Evolutionary conservation across 2,113 vertebrate species (phyloP).

Genomic region (Leiothrix lutea): DNA sequence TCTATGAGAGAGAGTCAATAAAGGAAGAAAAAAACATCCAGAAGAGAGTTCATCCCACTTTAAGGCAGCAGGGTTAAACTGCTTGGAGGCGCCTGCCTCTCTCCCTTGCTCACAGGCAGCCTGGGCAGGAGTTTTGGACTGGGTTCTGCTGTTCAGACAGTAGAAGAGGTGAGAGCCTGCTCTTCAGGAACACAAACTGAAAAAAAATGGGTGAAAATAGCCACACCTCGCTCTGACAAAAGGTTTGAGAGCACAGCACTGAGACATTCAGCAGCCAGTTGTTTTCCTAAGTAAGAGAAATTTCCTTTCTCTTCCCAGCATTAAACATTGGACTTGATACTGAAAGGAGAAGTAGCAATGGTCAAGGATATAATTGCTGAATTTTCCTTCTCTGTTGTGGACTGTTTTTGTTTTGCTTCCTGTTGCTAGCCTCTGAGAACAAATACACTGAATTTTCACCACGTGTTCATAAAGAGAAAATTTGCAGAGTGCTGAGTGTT

Average conservation of each 20-base stretch:
- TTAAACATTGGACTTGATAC: neutral
- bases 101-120: neutral
- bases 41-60: neutral
- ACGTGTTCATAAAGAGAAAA: neutral
- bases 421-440: neutral
- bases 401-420: neutral
- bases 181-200: neutral
- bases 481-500: neutral
- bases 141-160: neutral
- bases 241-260: neutral
- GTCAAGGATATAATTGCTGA: neutral
- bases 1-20: neutral
- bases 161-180: fast-evolving
- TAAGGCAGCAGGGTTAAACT: neutral
- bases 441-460: neutral
- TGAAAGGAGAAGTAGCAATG: neutral
- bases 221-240: neutral
- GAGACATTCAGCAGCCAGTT: neutral
- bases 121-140: neutral
- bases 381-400: neutral
- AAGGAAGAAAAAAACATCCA: neutral
- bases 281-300: neutral
- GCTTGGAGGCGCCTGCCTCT: neutral
- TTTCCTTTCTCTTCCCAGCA: neutral
- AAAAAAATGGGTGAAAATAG: neutral